phyloP scores from a whole-genome alignment of 2,113 vertebrate species.

The Harpagus bidentatus region DNA sequence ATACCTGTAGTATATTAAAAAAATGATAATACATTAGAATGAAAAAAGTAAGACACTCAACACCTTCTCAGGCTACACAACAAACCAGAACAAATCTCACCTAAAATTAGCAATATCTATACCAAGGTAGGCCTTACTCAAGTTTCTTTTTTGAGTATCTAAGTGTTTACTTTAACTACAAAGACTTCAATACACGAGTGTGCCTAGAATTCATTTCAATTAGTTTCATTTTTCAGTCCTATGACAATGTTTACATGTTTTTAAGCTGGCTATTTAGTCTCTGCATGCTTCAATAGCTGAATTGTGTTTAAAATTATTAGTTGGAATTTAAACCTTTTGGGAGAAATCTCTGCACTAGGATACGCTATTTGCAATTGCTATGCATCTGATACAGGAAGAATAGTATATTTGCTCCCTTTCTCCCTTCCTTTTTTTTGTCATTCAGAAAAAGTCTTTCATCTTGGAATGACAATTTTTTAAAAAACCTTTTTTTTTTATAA shows the following conservation, averaged over 20 bases:
- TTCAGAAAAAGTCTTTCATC: not conserved
- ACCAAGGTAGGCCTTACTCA: not conserved
- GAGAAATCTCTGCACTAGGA: not conserved
- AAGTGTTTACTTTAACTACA: not conserved
- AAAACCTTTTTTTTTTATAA: fast-evolving
- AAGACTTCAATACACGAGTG: not conserved
- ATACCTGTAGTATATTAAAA: not conserved
- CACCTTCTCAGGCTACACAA: not conserved
- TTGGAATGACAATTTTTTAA: not conserved
- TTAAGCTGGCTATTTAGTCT: not conserved
- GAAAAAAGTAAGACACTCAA: not conserved
- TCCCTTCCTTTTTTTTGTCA: not conserved
- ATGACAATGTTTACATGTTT: not conserved
- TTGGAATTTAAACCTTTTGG: not conserved
- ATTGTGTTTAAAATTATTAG: not conserved
- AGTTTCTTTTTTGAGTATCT: not conserved
- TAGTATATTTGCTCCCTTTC: not conserved
- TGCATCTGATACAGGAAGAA: not conserved
- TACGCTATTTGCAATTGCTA: not conserved
- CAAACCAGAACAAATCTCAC: not conserved
- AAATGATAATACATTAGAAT: not conserved
- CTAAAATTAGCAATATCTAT: not conserved
- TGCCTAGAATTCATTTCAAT: not conserved
- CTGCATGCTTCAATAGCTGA: not conserved
- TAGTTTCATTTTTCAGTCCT: not conserved